Evolutionary conservation across 2,113 vertebrate genomes (phyloP).

Genomic region (Morone chrysops): DNA sequence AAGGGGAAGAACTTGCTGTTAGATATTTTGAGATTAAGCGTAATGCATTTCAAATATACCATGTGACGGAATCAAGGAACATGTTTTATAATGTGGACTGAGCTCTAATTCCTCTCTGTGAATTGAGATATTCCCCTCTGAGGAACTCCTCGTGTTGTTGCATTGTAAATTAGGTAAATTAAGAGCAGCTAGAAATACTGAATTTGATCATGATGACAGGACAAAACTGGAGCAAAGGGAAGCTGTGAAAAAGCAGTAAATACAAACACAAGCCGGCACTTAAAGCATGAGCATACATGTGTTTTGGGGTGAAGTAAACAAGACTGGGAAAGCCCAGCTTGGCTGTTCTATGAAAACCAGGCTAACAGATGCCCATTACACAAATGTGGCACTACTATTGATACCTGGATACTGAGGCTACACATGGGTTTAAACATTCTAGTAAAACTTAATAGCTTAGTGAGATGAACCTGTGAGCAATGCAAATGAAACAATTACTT

Average conservation of each 20-base stretch:
- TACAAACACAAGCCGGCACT: constrained; percentile 48
- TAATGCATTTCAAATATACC: constrained; percentile 14
- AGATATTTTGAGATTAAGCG: neutral
- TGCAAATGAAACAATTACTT: constrained; percentile 29
- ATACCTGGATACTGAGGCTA: constrained; percentile 41
- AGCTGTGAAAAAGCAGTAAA: constrained; percentile 28
- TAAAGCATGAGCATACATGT: constrained; percentile 49
- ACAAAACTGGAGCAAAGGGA: constrained; percentile 20
- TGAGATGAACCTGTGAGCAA: constrained; percentile 42
- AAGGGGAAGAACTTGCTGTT: neutral
- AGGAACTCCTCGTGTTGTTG: neutral
- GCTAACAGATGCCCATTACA: constrained; percentile 25
- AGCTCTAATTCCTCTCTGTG: neutral
- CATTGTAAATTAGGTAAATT: constrained; percentile 7
- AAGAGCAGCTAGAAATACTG: neutral
- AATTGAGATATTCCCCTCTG: neutral
- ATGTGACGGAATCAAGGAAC: neutral
- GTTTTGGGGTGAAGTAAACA: constrained; percentile 41
- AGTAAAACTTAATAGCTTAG: constrained; percentile 48
- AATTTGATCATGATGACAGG: constrained; percentile 20
- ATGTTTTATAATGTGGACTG: neutral
- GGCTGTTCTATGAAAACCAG: constrained; percentile 32
- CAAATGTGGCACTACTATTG: constrained; percentile 16
- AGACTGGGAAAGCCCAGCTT: constrained; percentile 1
- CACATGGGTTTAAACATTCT: constrained; percentile 31